Evolutionary conservation across 2,797 vertebrate species (phyloP), one percentile per base, ranked within the genome.

Genomic region (Coluber constrictor): DNA sequence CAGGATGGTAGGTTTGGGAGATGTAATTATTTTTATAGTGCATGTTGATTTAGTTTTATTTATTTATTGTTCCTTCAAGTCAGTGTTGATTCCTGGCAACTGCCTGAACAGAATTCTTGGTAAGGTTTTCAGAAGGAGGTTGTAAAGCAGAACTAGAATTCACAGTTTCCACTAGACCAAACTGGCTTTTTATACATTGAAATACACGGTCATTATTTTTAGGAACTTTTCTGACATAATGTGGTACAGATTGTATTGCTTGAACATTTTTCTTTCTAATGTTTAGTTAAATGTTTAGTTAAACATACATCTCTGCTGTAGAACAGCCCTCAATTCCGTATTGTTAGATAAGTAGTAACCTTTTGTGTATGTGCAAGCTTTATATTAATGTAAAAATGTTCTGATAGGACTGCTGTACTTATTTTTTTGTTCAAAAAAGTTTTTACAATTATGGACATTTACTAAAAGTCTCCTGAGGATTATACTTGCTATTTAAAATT

Each of bases 371-470:
- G 5, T 32, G 5, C 13, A 32, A 70, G n/a, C 66, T 70, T 70
- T 32, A 37, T 74, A 37, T 37, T 74, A 74, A 74, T 37, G 15
- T 37, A 74, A 74, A 70, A 37, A 37, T 18, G 66, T 32, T 74
- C n/a, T 74, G 66, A 37, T 37, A 3, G n/a, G n/a, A 16, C n/a
- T 70, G 4, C 43, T 43, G 43, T 43, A 43, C 43, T 43, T 43
- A 43, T 43, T 43, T 43, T 43, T 43, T 43, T 43, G 37, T 43
- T 43, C 43, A 43, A 43, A 43, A 43, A 43, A 43, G 43, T 43
- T 43, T 43, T 43, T 92, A 61, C 32, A 88, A 63, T 94, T 93
- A 92, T 60, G 92, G 51, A 54, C 51, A 54, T 54, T 54, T 54
- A 54, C 51, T 57, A 1, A 3, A 3, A 87, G 11, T 79, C 93